These are phyloP conservation scores for Phalanger gymnotis DNA, from an alignment of 2,797 vertebrate species.

Conservation along the genomic window DNA sequence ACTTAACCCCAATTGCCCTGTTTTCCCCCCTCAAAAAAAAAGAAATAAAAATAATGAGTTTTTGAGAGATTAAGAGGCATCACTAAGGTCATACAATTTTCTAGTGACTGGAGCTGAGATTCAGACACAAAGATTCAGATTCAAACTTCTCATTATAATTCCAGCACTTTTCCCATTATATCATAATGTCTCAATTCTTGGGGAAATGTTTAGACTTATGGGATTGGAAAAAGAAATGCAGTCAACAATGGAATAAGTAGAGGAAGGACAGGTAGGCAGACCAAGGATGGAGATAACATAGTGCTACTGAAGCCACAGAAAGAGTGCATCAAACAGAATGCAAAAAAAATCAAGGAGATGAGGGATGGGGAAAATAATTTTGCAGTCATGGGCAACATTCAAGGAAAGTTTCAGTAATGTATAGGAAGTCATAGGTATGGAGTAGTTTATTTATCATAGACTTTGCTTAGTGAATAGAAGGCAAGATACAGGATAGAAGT, in stretches of 20 bases:
- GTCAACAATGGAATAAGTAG: background rate
- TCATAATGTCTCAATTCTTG: background rate
- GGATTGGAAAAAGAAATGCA: background rate
- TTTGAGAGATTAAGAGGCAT: background rate
- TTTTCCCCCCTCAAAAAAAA: too few relatives aligned
- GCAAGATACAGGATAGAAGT: background rate
- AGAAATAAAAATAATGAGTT: background rate
- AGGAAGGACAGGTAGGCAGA: background rate
- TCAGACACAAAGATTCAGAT: background rate
- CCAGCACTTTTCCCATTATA: background rate
- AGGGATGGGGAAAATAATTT: constrained; percentile 1
- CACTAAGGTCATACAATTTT: background rate
- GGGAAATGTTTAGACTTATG: background rate
- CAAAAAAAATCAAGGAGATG: background rate
- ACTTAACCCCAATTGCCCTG: too few relatives aligned
- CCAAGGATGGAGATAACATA: background rate
- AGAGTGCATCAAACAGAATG: background rate
- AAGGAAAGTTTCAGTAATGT: background rate
- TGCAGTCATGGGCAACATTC: background rate
- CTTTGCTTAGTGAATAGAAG: background rate
- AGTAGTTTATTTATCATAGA: background rate
- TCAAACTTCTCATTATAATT: background rate
- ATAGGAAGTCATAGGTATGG: background rate
- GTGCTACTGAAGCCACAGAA: background rate
- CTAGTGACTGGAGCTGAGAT: background rate